Base-by-base conservation (phyloP, 1,140 invertebrate genomes). In the Vanessa tameamea region DNA sequence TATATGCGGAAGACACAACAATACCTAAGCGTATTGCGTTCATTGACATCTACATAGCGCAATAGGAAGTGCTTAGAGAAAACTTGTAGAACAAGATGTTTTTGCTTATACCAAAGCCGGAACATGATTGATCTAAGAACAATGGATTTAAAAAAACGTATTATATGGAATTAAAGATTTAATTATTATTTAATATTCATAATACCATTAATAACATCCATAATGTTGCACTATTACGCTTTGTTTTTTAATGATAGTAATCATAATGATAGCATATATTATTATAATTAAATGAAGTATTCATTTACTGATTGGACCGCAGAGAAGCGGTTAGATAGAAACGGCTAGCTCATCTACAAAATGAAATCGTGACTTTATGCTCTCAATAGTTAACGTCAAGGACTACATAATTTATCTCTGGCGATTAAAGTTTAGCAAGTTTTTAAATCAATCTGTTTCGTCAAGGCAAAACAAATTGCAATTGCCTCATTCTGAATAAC, bases 31-130 rank as follows among this genome's bases (percentile, higher is more conserved):
- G 73, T 72, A 64, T 75, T 69, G 76, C 77, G 85, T 86, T 79
- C 81, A 75, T 86, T 87, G 86, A 82, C 87, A 82, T 82, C 76
- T 81, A 75, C 73, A 67, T 68, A 84, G 76, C 79, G 78, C 80
- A 81, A 77, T 79, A 85, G 85, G 88, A 87, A 88, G 77, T 64
- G 69, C 78, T 81, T 75, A 79, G 76, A 82, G 81, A 87, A 82
- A 87, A 86, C 75, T 77, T 82, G 76, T 66, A 67, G 11, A 57
- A 48, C 61, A 23, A 65, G 59, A 64, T 16, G 43, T 63, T 72
- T 23, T 23, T 57, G 57, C 23, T 23, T 23, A 55, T 50, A 13
- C 53, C 23, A 50, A 68, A 80, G 73, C 78, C 78, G 76, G 83
- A 81, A n/a, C n/a, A n/a, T n/a, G n/a, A n/a, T n/a, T 73, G 71